phyloP scores from a whole-genome alignment of 1,140 invertebrate species.

The Venustaconcha ellipsiformis region DNA sequence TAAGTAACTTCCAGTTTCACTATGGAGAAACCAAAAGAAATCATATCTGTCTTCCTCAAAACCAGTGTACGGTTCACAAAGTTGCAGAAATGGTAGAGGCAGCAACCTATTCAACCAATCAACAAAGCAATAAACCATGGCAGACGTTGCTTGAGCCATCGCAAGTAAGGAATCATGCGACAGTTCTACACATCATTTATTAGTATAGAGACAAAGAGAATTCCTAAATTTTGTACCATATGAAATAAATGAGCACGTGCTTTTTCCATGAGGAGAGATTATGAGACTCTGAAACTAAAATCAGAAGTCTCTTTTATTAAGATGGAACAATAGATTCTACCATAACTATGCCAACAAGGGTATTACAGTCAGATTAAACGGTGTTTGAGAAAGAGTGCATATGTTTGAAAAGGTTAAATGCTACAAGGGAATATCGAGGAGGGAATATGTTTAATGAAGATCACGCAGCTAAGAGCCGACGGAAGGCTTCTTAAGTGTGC shows the following conservation, averaged over 20 bases:
- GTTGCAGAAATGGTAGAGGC: no score
- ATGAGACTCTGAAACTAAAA: neutral
- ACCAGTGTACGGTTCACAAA: no score
- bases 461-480: neutral
- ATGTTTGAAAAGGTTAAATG: slow-evolving; percentile 2
- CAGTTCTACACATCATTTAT: neutral
- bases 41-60: no score
- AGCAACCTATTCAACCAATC: neutral
- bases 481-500: no score
- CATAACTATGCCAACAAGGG: neutral
- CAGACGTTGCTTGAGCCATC: neutral
- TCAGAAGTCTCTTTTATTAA: neutral
- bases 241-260: neutral
- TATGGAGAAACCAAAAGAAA: no score
- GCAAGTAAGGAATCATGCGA: neutral
- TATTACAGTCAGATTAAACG: neutral
- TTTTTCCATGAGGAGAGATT: slow-evolving; percentile 9
- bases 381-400: slow-evolving; percentile 4
- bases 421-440: neutral
- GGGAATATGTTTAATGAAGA: neutral
- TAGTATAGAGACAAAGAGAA: neutral
- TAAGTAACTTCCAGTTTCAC: no score
- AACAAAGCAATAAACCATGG: neutral
- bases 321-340: neutral
- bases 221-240: neutral